phyloP scores from a whole-genome alignment of 2,797 vertebrate species.

The Gila robusta region DNA sequence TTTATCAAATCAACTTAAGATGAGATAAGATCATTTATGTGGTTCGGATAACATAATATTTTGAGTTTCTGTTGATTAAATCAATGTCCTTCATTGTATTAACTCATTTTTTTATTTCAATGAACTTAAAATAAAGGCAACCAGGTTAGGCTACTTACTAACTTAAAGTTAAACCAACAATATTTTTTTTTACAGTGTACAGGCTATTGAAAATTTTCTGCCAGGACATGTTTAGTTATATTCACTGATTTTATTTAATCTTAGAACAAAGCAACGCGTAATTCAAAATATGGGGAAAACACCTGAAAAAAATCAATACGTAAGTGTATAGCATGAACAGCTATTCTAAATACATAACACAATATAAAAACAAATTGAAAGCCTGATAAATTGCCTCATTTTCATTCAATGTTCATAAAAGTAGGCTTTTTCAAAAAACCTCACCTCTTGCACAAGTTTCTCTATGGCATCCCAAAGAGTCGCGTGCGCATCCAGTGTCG shows the following conservation, averaged over 20 bases:
- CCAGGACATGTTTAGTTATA: not conserved
- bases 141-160: too few species aligned
- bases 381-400: not conserved
- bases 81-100: too few species aligned
- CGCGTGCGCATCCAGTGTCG: constrained; percentile 57
- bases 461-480: constrained; percentile 78
- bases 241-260: not conserved
- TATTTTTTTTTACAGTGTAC: too few species aligned
- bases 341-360: not conserved
- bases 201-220: not conserved
- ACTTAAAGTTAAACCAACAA: too few species aligned
- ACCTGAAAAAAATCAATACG: not conserved
- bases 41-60: too few species aligned
- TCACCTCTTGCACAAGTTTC: constrained; percentile 78
- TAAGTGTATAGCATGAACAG: not conserved
- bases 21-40: too few species aligned
- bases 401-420: not conserved
- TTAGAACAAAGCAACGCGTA: not conserved
- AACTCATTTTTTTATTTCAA: too few species aligned
- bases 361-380: not conserved
- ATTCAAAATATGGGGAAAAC: not conserved
- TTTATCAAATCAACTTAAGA: too few species aligned
- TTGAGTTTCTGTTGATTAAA: too few species aligned
- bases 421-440: not conserved
- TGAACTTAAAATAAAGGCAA: too few species aligned